Percentiles rank a stretch among this genome's conserved stretches.
Conservation (phyloP, 2,113 vertebrate genomes). For the Lepus timidus region DNA sequence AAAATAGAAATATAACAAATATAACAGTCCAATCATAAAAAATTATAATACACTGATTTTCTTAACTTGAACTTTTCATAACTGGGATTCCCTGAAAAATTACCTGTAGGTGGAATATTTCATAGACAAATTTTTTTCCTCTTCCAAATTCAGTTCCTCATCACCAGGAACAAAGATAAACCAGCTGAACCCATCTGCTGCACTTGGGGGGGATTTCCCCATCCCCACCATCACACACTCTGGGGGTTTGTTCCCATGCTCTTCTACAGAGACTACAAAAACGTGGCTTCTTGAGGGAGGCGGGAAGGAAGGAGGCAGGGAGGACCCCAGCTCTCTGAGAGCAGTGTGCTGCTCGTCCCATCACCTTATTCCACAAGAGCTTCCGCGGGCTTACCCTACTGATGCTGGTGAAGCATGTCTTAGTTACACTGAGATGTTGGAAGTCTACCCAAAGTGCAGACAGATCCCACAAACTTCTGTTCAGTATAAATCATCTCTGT, state of each 20-base stretch:
- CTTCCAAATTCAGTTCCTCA: constrained; percentile 60
- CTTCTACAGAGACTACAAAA: constrained; percentile 83
- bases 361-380: constrained; percentile 59
- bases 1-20: too few relatives aligned
- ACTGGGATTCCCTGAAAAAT: constrained; percentile 90
- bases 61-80: constrained; percentile 91
- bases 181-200: constrained; percentile 82
- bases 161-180: constrained; percentile 85
- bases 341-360: constrained; percentile 55
- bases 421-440: constrained; percentile 47
- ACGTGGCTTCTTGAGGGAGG: constrained; percentile 81
- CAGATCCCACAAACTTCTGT: constrained; percentile 72
- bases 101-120: constrained; percentile 88
- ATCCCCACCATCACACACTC: too few relatives aligned
- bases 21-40: constrained; percentile 90
- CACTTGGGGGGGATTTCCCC: constrained; percentile 68
- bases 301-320: constrained; percentile 67
- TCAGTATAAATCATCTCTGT: constrained; percentile 81
- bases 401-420: constrained; percentile 67
- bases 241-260: constrained; percentile 83
- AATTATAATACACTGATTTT: constrained; percentile 90
- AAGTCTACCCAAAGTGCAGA: constrained; percentile 79
- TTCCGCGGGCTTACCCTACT: constrained; percentile 65
- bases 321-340: neutral
- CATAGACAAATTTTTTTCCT: constrained; percentile 80